A percentile compares a stretch with the other conserved stretches of the same genome.
Conservation (phyloP, 2,113 vertebrate genomes). For the Podiceps cristatus region DNA sequence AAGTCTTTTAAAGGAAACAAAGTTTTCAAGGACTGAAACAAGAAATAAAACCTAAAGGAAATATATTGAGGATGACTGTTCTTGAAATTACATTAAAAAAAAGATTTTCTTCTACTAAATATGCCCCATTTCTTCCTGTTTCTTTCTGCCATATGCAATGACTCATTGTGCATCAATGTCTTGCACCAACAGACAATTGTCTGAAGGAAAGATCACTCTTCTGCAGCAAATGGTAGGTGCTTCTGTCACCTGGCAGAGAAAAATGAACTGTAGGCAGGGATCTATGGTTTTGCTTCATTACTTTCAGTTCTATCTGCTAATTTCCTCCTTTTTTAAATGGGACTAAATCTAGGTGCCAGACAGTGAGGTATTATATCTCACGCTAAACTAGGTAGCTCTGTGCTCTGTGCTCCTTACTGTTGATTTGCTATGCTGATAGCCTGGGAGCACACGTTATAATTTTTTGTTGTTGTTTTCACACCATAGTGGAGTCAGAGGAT, state of each 20-base stretch:
- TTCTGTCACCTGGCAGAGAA: neutral
- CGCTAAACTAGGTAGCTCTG: neutral
- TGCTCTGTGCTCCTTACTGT: neutral
- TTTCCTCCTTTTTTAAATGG: neutral
- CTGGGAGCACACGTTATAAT: neutral
- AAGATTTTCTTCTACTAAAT: neutral
- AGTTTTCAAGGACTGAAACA: neutral
- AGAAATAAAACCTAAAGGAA: neutral
- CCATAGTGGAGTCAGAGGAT: neutral
- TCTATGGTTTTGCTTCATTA: neutral
- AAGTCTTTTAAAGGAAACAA: neutral
- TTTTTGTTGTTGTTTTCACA: neutral
- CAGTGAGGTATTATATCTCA: neutral
- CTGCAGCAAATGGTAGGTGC: neutral
- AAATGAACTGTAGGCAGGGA: neutral
- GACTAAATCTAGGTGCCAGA: neutral
- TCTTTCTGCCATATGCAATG: neutral
- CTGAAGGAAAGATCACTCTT: neutral
- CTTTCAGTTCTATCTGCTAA: neutral
- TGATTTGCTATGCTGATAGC: neutral
- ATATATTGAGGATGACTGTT: neutral
- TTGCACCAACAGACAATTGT: neutral
- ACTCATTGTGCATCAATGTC: neutral
- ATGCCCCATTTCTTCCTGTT: neutral
- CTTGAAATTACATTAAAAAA: neutral